Base-by-base conservation (phyloP, 2,797 vertebrate species). In the Rallus crepitans region DNA sequence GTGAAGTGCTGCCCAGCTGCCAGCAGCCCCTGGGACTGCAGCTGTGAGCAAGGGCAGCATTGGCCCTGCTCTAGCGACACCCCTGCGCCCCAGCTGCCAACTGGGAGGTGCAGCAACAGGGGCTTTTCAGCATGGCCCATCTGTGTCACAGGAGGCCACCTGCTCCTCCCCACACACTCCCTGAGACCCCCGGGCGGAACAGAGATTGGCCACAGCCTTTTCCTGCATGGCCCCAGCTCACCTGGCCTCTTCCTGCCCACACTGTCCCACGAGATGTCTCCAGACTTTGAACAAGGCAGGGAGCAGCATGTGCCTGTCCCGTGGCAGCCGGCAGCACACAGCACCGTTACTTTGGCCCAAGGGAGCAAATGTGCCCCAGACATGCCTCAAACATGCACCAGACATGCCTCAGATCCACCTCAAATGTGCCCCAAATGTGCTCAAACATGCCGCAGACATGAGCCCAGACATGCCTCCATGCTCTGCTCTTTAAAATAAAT, bases 261-360 rank as follows among this genome's bases (percentile, higher is more conserved):
- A 0, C 35, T 7, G 13, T 16, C 60, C 53, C 30, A 5, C 52
- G 45, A 71, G 12, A 5, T 61, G 64, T 63, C 48, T 87, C 48
- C 48, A 64, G 40, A 10, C 27, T 47, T 66, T 3, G 18, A 37
- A 25, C 11, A 15, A 56, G 18, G 11, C 0, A 0, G 47, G 8
- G 18, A 40, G 28, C 39, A 68, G 33, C 10, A 1, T 27, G 65
- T 27, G 42, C 30, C 50, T 72, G 68, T 75, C 56, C 30, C 8
- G 6, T 20, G 3, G 14, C 5, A 79, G 59, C 40, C 45, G 47
- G 57, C 61, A 60, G 80, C 15, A 61, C 64, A 56, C 52, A 73
- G 72, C 25, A 17, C 24, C 3, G 0, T 35, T 31, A 60, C 17
- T 15, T 14, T 45, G 24, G 35, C 28, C 48, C 0, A 0, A 52